phyloP scores from a whole-genome alignment of 2,113 vertebrate species.

The Pedionomus torquatus region DNA sequence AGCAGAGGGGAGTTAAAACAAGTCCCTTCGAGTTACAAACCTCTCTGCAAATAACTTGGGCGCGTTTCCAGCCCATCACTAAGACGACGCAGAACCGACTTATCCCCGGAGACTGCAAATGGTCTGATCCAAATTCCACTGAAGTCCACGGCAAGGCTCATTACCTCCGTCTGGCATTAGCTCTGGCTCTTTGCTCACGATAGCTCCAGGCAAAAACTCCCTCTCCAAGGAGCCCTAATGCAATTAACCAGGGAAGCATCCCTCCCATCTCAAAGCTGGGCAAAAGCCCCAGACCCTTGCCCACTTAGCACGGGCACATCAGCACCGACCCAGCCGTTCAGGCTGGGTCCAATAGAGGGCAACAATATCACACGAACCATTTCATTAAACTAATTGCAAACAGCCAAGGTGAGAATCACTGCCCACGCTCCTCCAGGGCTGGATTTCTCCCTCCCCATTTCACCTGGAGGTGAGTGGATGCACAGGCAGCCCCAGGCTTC shows the following conservation, averaged over 20 bases:
- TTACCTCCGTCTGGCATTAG: constrained; percentile 42
- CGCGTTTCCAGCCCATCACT: background rate
- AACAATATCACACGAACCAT: background rate
- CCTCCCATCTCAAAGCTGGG: background rate
- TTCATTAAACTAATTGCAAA: background rate
- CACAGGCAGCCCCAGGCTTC: background rate
- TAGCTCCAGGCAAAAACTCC: background rate
- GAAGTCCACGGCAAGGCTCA: constrained; percentile 34
- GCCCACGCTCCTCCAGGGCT: background rate
- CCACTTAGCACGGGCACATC: rapidly evolving
- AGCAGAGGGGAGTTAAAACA: background rate
- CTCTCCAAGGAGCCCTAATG: background rate
- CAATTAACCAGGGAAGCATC: background rate
- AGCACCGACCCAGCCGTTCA: background rate
- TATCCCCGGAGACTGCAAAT: constrained; percentile 31
- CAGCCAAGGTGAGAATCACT: background rate
- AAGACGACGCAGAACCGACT: background rate
- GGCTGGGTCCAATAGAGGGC: constrained; percentile 57
- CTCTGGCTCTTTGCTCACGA: background rate
- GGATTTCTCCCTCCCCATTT: background rate
- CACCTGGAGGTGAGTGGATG: rapidly evolving
- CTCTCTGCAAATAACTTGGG: background rate
- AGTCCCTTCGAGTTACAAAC: background rate
- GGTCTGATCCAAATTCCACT: constrained; percentile 41
- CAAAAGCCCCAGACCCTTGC: background rate